Percentiles rank a stretch among this genome's conserved stretches.
Evolutionary conservation across 2,888 invertebrate species (phyloP).

Genomic region (Lobophora halterata): DNA sequence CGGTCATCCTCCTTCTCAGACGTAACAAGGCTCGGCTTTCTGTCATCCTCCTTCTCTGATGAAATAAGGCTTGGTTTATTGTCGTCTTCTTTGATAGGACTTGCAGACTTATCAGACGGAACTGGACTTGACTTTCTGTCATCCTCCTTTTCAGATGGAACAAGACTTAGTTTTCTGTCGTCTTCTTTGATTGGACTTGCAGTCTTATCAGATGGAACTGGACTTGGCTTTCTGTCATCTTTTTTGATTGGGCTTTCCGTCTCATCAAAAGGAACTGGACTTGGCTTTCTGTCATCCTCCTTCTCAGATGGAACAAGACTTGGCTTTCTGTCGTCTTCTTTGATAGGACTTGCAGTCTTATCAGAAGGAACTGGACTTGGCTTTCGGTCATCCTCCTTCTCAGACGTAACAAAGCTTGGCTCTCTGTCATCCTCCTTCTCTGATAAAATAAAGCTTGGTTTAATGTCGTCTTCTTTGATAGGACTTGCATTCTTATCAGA

Average conservation of each 20-base stretch:
- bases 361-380: conserved; percentile 1
- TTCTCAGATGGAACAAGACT: background rate
- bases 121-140: conserved; percentile 22
- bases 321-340: background rate
- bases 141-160: background rate
- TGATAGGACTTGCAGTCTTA: background rate
- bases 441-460: background rate
- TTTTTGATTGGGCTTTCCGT: conserved; percentile 12
- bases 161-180: conserved; percentile 1
- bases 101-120: conserved; percentile 5
- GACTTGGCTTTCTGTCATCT: conserved; percentile 12
- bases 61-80: background rate
- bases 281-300: no score
- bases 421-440: background rate
- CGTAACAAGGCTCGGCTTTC: background rate
- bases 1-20: conserved; percentile 6
- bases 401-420: background rate
- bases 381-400: no score
- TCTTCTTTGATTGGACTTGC: conserved; percentile 11
- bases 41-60: background rate
- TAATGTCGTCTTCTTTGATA: conserved; percentile 4
- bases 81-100: background rate
- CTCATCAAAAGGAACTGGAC: no score
- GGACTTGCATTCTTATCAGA: conserved; percentile 19
- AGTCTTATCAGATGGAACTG: background rate